Conservation (phyloP, 2,888 invertebrate species). For the Coleophora deauratella region DNA sequence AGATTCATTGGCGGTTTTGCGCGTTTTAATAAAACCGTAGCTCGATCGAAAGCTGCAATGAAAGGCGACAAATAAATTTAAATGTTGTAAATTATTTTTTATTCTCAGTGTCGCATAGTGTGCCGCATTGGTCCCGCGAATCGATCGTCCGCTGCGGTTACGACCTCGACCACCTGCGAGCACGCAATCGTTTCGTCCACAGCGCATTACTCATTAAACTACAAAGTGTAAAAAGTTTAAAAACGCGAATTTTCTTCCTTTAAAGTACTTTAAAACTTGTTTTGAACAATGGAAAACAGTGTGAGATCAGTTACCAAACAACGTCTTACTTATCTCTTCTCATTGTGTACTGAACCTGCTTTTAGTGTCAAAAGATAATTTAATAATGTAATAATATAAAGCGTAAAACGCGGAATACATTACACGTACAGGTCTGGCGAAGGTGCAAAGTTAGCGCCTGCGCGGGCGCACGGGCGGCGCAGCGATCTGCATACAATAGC, state of each 20-base stretch:
- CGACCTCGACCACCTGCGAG: conserved; percentile 59
- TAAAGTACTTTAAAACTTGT: not conserved
- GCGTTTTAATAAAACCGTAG: not conserved
- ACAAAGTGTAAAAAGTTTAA: not conserved
- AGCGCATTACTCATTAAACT: conserved; percentile 15
- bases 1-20: not conserved
- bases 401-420: no score
- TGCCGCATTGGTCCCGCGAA: conserved; percentile 63
- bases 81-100: conserved; percentile 37
- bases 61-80: conserved; percentile 22
- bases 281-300: not conserved
- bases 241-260: not conserved
- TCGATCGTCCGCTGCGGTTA: conserved; percentile 67
- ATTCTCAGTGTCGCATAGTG: conserved; percentile 53
- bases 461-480: conserved; percentile 41
- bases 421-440: not conserved
- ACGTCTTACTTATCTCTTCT: conserved; percentile 20
- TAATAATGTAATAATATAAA: no score
- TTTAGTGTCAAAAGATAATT: no score
- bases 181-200: conserved; percentile 59
- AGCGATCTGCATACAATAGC: conserved; percentile 62
- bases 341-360: conserved; percentile 17
- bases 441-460: conserved; percentile 46
- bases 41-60: conserved; percentile 22
- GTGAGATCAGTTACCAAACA: conserved; percentile 7